These are phyloP conservation scores for Condylostylus longicornis DNA, from an alignment of 1,140 invertebrate species.

Conservation along the genomic window DNA sequence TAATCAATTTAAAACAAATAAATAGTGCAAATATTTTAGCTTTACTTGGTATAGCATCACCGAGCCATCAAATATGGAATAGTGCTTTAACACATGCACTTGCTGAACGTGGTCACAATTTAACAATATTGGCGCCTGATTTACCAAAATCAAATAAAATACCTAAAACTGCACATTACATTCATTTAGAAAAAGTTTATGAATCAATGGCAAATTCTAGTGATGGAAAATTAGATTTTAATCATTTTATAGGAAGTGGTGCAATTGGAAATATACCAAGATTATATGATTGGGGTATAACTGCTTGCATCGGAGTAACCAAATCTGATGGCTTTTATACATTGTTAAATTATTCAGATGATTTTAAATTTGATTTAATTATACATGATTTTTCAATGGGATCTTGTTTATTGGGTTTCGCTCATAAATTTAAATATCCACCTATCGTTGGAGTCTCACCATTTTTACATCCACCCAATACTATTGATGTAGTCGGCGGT, in stretches of 20 bases:
- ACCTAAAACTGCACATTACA: conserved; percentile 4
- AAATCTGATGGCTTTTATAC: conserved; percentile 1
- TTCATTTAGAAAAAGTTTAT: conserved; percentile 5
- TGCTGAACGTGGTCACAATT: conserved; percentile 12
- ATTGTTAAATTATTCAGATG: neutral
- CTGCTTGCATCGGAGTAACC: conserved; percentile 8
- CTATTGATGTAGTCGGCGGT: conserved; percentile 11
- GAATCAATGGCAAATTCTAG: neutral
- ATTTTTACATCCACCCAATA: conserved; percentile 13
- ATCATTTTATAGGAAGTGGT: conserved; percentile 4
- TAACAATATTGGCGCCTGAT: conserved; percentile 10
- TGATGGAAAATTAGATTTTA: neutral
- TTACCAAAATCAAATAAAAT: neutral
- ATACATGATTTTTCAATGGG: conserved; percentile 18
- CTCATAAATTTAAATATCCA: neutral
- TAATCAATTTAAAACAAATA: no score
- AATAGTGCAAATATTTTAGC: conserved; percentile 2
- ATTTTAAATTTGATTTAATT: conserved; percentile 14
- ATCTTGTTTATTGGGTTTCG: conserved; percentile 10
- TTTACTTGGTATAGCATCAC: neutral
- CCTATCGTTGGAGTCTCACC: conserved; percentile 20
- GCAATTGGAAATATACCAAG: conserved; percentile 12
- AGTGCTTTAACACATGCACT: conserved; percentile 11
- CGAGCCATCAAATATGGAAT: conserved; percentile 4
- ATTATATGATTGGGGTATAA: conserved; percentile 16